Base-by-base conservation (phyloP, 2,113 vertebrate species). In the Beaufortia kweichowensis region DNA sequence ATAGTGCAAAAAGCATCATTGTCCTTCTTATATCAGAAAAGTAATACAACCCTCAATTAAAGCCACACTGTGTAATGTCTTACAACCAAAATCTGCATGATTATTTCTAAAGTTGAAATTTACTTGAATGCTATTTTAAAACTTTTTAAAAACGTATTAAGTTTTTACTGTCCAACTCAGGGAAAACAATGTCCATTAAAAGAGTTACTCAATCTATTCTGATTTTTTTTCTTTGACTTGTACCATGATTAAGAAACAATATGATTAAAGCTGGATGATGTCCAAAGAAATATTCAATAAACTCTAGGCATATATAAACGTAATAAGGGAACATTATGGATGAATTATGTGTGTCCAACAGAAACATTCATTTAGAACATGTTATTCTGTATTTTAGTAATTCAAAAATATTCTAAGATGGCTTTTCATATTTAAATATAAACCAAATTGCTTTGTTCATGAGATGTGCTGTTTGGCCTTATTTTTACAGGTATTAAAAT, bases 151-250 rank as follows among this genome's bases (percentile, higher is more conserved):
- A 39, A 39, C 35, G 9, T 39, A n/a, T 39, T 39, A 39, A 1
- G 46, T 23, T 77, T 77, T 28, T 77, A 48, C 63, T 57, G 75
- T 59, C 12, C n/a, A 67, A 68, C 75, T 77, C 75, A 77, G 75
- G 75, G 75, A 68, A 76, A 59, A 76, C 23, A 9, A 29, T 17
- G 33, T 15, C 62, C 33, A 65, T 66, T 76, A 76, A 65, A 29
- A 53, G 19, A 53, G n/a, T n/a, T 19, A 31, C n/a, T 50, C 50
- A 8, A 21, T 53, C 4, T 6, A 14, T 9, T 75, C 31, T 39
- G 29, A 6, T 48, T 48, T 26, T 35, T 35, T 75, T 39, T 39
- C 8, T 39, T 39, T 39, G 35, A 39, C 35, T 11, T 39, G n/a
- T n/a, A n/a, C n/a, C 35, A 10, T 39, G 35, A 10, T 39, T 39